Evolutionary conservation across 2,797 vertebrate species (phyloP).

Genomic region (Enteromius thamalakanensis): DNA sequence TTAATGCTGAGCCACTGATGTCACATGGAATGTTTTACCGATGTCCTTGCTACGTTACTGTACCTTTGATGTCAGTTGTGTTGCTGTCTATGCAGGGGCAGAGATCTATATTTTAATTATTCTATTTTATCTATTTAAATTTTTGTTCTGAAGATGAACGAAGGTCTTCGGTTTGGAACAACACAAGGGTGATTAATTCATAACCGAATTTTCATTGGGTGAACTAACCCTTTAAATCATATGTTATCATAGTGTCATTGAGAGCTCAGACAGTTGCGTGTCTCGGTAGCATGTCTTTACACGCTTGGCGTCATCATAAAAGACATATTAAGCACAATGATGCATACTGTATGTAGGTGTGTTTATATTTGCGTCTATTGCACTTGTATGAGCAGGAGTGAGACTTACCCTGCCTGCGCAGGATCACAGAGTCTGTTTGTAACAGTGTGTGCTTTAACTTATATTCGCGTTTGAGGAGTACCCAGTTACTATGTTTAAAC

Average conservation of each 20-base stretch:
- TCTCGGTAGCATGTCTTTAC: neutral
- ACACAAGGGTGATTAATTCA: too few species aligned
- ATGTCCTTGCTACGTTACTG: too few species aligned
- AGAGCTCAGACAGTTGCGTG: neutral
- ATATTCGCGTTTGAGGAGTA: neutral
- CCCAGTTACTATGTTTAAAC: neutral
- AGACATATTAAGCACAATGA: neutral
- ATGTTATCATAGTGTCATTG: neutral
- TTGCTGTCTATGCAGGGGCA: too few species aligned
- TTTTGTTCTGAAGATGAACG: too few species aligned
- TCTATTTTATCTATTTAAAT: too few species aligned
- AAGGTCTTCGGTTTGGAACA: too few species aligned
- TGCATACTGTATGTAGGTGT: neutral
- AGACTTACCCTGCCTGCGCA: neutral
- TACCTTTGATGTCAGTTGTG: too few species aligned
- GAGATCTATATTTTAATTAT: too few species aligned
- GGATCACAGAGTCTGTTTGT: conserved; percentile 53
- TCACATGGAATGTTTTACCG: too few species aligned
- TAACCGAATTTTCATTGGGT: too few species aligned
- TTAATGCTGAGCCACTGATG: too few species aligned
- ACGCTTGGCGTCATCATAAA: neutral
- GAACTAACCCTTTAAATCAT: neutral
- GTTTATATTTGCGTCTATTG: neutral
- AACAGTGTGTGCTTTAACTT: neutral
- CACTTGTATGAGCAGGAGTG: neutral